Base-by-base conservation (phyloP, 2,797 vertebrate genomes). In the Enteromius anoplus region DNA sequence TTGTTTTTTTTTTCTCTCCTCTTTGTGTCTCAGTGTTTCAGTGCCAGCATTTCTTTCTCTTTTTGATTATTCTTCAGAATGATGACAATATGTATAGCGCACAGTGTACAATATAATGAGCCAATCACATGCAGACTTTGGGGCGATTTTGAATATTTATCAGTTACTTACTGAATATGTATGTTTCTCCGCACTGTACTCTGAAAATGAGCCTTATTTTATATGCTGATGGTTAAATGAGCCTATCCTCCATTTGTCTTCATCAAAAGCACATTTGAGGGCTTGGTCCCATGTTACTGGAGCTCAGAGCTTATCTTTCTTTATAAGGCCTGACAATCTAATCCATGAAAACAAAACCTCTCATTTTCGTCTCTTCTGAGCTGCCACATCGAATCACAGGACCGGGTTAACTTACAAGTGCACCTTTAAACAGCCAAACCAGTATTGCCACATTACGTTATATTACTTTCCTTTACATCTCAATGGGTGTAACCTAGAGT, bases 181-280 rank as follows among this genome's bases (percentile, higher is more conserved):
- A 83, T 83, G 76, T 86, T 78, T 83, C 84, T 85, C 81, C 45
- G 66, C 70, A 83, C 81, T 75, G 82, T 82, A 76, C 81, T 86
- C 71, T 26, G 77, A 82, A 87, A 87, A 85, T 79, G 71, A 87
- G 84, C 71, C 78, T 83, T 88, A 88, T 81, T 85, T 80, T 83
- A 83, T 84, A 84, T 85, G 85, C 79, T 84, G 80, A 85, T 85
- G 85, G 80, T 84, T 88, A 87, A 88, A 86, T 80, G 72, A 86
- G 82, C 80, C 86, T 84, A 83, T 87, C 75, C 75, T 60, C 65
- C 76, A 88, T 88, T 88, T 66, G 83, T 88, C 87, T 88, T 88
- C 87, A 88, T 88, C 86, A 88, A 87, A 88, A 87, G 86, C 87
- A 81, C 84, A 88, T 88, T 88, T 87, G 80, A 87, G 87, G 80